Base-by-base conservation (phyloP, 2,888 invertebrate genomes). In the Lycocerus yunnanus region DNA sequence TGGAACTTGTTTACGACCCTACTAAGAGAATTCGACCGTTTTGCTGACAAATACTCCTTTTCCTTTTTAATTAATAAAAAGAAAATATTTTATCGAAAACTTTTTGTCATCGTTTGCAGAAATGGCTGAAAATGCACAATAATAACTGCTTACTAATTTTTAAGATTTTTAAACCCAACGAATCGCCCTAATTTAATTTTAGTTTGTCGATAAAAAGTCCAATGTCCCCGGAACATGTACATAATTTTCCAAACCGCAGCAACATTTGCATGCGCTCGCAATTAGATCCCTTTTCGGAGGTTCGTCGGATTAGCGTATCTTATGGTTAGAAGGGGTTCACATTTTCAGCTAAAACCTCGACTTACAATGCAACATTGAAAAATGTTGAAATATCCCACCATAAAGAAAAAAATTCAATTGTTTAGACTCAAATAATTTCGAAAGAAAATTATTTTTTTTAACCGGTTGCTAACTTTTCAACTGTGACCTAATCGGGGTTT, bases 231-330 rank as follows among this genome's bases (percentile, higher is more conserved):
- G 16, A 72, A 69, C 68, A 60, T 18, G 61, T 67, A 69, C 61
- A 63, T 65, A 69, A 74, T 69, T 70, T 71, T 74, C 74, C 66
- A 58, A 66, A 73, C 73, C 73, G 73, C 73, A 70, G 70, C 73
- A 73, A 69, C 61, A 73, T 73, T 73, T 73, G 73, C 73, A 73
- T 73, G 73, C 73, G 59, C 61, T 73, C 73, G 73, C 73, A 73
- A 73, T 73, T 73, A 73, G 73, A 73, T 73, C 73, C 69, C 73
- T 73, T 69, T 73, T 66, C 69, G 66, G 60, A 70, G 66, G 61
- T 73, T 68, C 66, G 66, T 66, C 60, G 73, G 73, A 73, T 73
- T 73, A 73, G 67, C 69, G 66, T 73, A 71, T 71, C 71, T 71
- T 71, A 63, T 20, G 20, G 61, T 63, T 63, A 24, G 8, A 27